Evolutionary conservation across 2,888 invertebrate species (phyloP), one percentile per base, ranked within the genome.

Genomic region (Aphrophora alni): DNA sequence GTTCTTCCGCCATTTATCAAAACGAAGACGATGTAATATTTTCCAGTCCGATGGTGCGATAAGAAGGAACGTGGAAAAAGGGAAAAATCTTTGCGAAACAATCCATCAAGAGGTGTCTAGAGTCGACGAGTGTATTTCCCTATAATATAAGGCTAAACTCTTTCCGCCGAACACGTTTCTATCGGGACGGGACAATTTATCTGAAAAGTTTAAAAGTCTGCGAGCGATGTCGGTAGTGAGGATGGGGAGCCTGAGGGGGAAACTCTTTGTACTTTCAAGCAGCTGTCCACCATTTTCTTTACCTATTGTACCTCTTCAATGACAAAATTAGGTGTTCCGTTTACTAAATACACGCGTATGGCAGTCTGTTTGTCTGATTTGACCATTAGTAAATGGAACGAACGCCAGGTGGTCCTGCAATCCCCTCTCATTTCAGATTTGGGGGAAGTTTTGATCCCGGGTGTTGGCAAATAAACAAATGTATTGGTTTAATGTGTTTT

Each of bases 41-140:
- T 59, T 59, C 59, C 59, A 59, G 59, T 21, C 59, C 59, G 59
- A 59, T 59, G 59, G 59, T 59, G 59, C 59, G 59, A 59, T 59
- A 59, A n/a, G 59, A 21, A 2, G 21, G 59, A 21, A 59, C 21
- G 59, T 59, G 59, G 44, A 44, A 44, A 44, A 44, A 14, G 44
- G 17, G 12, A 33, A 44, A 44, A 44, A 33, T 33, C 33, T 8
- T 33, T 3, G 33, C 8, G 8, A 33, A 44, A 44, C 59, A 5
- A 59, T 59, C 21, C 59, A 59, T 59, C 59, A 59, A 33, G 8
- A 3, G 33, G 33, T 8, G 33, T 33, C 33, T 8, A 33, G 33
- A 33, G 5, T 33, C 33, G 33, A 44, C n/a, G 12, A 59, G 59
- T 59, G 21, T 59, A 59, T 59, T 59, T 21, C 59, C 59, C 21